Evolutionary conservation across 2,888 invertebrate species (phyloP).

Genomic region (Polyommatus iphigenia): DNA sequence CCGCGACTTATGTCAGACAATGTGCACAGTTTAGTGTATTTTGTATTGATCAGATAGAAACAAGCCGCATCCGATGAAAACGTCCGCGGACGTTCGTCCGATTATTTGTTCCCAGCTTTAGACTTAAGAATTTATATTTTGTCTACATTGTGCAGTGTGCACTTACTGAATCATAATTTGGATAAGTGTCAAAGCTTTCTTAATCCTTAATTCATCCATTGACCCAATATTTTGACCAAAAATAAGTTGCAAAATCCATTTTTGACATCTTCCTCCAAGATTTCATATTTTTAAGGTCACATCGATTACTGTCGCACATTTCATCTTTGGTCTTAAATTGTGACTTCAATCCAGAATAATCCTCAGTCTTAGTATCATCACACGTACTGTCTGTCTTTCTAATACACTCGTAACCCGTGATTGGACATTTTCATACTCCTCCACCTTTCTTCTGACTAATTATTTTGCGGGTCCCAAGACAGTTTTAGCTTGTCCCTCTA

Average conservation of each 20-base stretch:
- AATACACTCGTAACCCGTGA: not conserved
- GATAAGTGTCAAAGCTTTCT: not conserved
- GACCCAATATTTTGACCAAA: constrained; percentile 34
- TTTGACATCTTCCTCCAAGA: constrained; percentile 46
- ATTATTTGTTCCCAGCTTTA: no score
- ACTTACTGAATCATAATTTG: not conserved
- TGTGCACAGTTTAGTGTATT: no score
- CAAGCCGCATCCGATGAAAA: no score
- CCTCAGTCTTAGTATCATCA: not conserved
- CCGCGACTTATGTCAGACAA: no score
- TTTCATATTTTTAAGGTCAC: not conserved
- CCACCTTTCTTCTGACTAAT: not conserved
- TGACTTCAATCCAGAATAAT: not conserved
- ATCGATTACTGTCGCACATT: not conserved
- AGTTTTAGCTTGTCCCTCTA: no score
- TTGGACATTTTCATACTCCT: not conserved
- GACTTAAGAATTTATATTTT: not conserved
- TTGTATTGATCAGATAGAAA: no score
- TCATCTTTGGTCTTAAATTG: constrained; percentile 2
- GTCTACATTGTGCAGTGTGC: not conserved
- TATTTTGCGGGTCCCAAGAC: not conserved
- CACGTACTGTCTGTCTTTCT: not conserved
- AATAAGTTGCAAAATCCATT: not conserved
- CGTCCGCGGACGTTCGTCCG: no score
- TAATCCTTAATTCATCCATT: constrained; percentile 38